Evolutionary conservation across 2,797 vertebrate species (phyloP).

Genomic region (Kryptolebias ocellatus): DNA sequence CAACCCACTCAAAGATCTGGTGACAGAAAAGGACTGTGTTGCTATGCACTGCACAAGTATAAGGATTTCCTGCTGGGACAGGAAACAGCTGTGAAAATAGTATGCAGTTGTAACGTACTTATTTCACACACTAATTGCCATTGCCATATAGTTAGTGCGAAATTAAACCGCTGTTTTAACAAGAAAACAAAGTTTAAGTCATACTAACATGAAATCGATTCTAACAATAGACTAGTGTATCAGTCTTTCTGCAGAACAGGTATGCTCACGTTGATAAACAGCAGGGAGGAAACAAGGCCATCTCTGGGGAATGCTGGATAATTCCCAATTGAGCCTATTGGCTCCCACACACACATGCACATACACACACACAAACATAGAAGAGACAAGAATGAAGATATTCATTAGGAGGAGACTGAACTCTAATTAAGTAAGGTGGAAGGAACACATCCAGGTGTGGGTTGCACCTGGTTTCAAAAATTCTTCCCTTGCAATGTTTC

Average conservation of each 20-base stretch:
- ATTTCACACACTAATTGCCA: slow-evolving; percentile 35
- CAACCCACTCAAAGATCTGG: slow-evolving; percentile 55
- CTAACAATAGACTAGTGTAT: slow-evolving; percentile 51
- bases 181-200: slow-evolving; percentile 17
- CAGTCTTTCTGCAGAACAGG: slow-evolving; percentile 46
- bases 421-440: slow-evolving; percentile 81
- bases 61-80: slow-evolving; percentile 46
- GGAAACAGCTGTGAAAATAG: slow-evolving; percentile 34
- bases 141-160: slow-evolving; percentile 25
- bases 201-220: slow-evolving; percentile 37
- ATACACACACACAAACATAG: slow-evolving; percentile 48
- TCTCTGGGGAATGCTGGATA: slow-evolving; percentile 80
- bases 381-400: slow-evolving; percentile 75
- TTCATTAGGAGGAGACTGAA: slow-evolving; percentile 80
- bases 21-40: slow-evolving; percentile 54
- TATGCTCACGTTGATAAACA: slow-evolving; percentile 54
- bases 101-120: slow-evolving; percentile 27
- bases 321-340: slow-evolving; percentile 79
- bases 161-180: slow-evolving; percentile 13
- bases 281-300: slow-evolving; percentile 65
- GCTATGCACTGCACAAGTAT: slow-evolving; percentile 22
- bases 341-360: slow-evolving; percentile 67
- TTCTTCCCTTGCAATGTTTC: slow-evolving; percentile 30
- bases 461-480: slow-evolving; percentile 77
- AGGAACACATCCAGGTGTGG: slow-evolving; percentile 75